Evolutionary conservation across 2,888 invertebrate genomes (phyloP).

Genomic region (Thecocarcelia acutangulata): DNA sequence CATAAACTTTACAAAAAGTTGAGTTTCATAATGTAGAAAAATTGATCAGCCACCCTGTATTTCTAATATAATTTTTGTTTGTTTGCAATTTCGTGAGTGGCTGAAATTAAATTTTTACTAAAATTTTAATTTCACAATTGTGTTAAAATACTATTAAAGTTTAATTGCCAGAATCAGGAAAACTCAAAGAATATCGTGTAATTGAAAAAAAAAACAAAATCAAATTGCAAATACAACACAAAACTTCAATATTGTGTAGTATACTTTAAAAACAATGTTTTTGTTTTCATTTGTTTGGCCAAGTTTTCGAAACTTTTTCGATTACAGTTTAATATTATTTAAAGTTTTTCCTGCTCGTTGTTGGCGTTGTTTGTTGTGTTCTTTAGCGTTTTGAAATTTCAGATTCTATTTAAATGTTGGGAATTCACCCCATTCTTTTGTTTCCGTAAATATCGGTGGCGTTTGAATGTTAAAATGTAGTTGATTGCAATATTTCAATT

Average conservation of each 20-base stretch:
- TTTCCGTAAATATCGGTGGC: slow-evolving; percentile 34
- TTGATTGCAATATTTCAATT: slow-evolving; percentile 69
- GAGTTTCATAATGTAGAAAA: no score
- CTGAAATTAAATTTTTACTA: no score
- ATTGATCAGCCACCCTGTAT: no score
- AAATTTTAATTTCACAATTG: no score
- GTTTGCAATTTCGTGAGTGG: no score
- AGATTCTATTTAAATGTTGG: slow-evolving; percentile 41
- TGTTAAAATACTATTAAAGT: neutral
- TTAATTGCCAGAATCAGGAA: neutral
- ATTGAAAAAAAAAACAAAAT: neutral
- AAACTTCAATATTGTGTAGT: slow-evolving; percentile 52
- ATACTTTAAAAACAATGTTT: slow-evolving; percentile 49
- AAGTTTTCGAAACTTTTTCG: slow-evolving; percentile 67
- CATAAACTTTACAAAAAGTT: no score
- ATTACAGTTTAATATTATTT: slow-evolving; percentile 70
- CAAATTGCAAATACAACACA: neutral
- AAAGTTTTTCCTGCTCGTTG: slow-evolving; percentile 52
- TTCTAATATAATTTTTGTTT: no score
- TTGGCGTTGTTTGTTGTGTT: slow-evolving; percentile 5
- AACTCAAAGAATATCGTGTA: neutral
- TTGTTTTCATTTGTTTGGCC: slow-evolving; percentile 49
- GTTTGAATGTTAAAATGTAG: slow-evolving; percentile 25
- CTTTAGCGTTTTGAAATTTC: slow-evolving; percentile 41
- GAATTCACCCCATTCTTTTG: slow-evolving; percentile 53